phyloP scores from a whole-genome alignment of 2,797 vertebrate genomes.

The Schizopygopsis malacanthus region DNA sequence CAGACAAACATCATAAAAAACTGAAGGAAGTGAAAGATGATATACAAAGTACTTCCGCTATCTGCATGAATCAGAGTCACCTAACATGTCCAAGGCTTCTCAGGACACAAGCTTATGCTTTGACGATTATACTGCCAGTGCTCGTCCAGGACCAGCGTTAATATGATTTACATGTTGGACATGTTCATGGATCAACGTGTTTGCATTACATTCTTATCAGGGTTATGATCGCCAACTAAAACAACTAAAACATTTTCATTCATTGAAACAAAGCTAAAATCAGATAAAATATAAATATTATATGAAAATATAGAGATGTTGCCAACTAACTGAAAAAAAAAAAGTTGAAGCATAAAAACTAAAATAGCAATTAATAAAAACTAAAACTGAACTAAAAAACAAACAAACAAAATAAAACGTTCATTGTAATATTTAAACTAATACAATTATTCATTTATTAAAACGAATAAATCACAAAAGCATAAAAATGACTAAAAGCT shows the following conservation, averaged over 20 bases:
- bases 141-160: not conserved
- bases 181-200: not conserved
- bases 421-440: not conserved
- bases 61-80: not conserved
- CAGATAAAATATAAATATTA: not conserved
- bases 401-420: not conserved
- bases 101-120: not conserved
- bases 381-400: not conserved
- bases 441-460: not conserved
- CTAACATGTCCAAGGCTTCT: not conserved
- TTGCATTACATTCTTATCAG: not conserved
- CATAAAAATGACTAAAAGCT: not conserved
- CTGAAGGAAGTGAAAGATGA: conserved; percentile 6
- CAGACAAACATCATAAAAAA: not conserved
- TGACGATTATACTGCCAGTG: not conserved
- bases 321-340: not conserved
- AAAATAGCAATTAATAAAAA: no score
- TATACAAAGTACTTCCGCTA: not conserved
- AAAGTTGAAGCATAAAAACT: not conserved
- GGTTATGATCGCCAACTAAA: not conserved
- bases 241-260: not conserved
- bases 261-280: not conserved
- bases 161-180: not conserved
- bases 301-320: not conserved
- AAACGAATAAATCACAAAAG: not conserved